Base-by-base conservation (phyloP, 2,113 vertebrate species). In the Ciconia stormi region DNA sequence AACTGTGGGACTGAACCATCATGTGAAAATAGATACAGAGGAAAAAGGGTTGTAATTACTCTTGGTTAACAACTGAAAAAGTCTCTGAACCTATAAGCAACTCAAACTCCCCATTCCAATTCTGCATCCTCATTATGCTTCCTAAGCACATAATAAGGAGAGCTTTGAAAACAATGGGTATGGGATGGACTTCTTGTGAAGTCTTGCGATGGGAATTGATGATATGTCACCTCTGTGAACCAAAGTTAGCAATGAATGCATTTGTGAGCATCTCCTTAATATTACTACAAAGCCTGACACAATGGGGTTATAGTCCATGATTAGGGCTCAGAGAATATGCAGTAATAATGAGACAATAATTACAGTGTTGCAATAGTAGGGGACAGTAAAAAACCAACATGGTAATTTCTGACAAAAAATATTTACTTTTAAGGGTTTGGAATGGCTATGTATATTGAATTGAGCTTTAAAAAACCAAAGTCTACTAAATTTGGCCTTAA, bases 141-240 rank as follows among this genome's bases (percentile, higher is more conserved):
- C 40, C 36, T 67, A 79, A 21, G 70, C 58, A 82, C 55, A 83
- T 77, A 81, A 55, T 14, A 71, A 87, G 38, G 27, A 73, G 34
- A 15, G 2, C 46, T 96, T 61, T 14, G 23, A 77, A 96, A 91
- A 86, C 91, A 93, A 95, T 81, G 66, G 32, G 20, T 90, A 66
- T 74, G 70, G 44, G 59, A 44, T 91, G 56, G 38, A 71, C 55
- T 83, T 71, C 25, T 63, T 52, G 77, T 95, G 87, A 94, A 93
- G 80, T 76, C 73, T 82, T 88, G 85, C 95, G 80, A 88, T 91
- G 53, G 81, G 66, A 96, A 91, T 94, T 82, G 89, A 92, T 85
- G n/a, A 79, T 55, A 22, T 77, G 85, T 96, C 81, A 87, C 47
- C 29, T 36, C 53, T 74, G 38, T 76, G 93, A 96, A 82, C 29